A percentile compares a stretch with the other conserved stretches of the same genome.
These are phyloP conservation scores for Holothuria leucospilota DNA, from an alignment of 53 echinoderm and acorn worm species.

Conservation along the genomic window DNA sequence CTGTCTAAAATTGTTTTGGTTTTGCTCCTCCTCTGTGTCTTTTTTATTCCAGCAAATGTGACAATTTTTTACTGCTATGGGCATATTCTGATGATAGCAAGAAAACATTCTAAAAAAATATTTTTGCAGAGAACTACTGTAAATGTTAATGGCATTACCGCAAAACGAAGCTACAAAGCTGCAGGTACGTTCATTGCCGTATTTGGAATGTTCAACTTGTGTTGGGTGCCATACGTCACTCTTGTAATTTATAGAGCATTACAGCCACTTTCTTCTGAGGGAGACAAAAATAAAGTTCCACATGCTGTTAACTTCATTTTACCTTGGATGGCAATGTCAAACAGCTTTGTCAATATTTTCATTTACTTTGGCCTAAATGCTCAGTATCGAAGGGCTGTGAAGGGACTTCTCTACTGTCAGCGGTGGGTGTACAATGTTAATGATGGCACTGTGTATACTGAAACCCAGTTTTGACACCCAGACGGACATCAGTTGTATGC, in stretches of 20 bases:
- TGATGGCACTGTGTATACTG: conserved; percentile 3
- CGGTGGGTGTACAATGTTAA: background rate
- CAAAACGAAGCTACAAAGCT: conserved; percentile 41
- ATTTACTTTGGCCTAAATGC: conserved; percentile 32
- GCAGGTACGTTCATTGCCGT: conserved; percentile 26
- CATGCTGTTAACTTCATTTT: conserved; percentile 46
- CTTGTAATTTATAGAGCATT: conserved; percentile 41
- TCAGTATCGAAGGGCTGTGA: conserved; percentile 29
- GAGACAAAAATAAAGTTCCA: background rate
- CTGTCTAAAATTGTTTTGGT: background rate
- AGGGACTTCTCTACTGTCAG: background rate
- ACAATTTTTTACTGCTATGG: conserved; percentile 43
- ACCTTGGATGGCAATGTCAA: conserved; percentile 58
- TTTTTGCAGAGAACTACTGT: conserved; percentile 4
- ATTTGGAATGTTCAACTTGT: conserved; percentile 51
- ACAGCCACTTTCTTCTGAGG: background rate
- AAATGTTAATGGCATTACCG: background rate
- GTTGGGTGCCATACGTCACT: conserved; percentile 50
- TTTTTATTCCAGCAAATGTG: conserved; percentile 34
- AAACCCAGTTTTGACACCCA: too few species aligned
- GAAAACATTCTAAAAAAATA: conserved; percentile 27
- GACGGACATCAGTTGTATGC: too few species aligned
- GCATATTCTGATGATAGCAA: conserved; percentile 16
- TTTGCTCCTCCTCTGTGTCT: background rate
- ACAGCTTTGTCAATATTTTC: conserved; percentile 51